Conservation (phyloP, 2,113 vertebrate species). For the Notothenia coriiceps region DNA sequence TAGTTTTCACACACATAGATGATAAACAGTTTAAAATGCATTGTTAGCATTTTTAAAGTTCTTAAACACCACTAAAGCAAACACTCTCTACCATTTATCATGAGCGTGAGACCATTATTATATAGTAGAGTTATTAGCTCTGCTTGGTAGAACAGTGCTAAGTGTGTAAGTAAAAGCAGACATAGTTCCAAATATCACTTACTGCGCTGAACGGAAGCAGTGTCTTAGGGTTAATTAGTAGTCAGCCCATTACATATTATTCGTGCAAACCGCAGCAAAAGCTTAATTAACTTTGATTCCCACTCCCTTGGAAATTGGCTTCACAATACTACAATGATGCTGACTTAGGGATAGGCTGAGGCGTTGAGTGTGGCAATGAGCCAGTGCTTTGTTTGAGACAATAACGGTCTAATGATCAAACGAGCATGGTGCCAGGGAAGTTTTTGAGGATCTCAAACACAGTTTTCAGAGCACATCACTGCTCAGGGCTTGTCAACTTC, state of each 20-base stretch:
- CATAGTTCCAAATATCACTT: slow-evolving; percentile 79
- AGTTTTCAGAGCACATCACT: slow-evolving; percentile 20
- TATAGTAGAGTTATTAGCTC: slow-evolving; percentile 62
- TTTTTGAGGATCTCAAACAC: not conserved
- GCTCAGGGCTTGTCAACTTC: slow-evolving; percentile 33
- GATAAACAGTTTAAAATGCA: slow-evolving; percentile 45
- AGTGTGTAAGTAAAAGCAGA: slow-evolving; percentile 65
- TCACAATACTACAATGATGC: slow-evolving; percentile 65
- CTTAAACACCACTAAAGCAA: slow-evolving; percentile 21
- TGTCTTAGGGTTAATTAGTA: slow-evolving; percentile 84
- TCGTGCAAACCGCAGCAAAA: slow-evolving; percentile 82
- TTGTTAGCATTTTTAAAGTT: slow-evolving; percentile 51
- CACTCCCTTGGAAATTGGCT: slow-evolving; percentile 62
- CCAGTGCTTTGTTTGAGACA: slow-evolving; percentile 52
- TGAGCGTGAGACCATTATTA: slow-evolving; percentile 48
- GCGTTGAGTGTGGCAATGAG: slow-evolving; percentile 43
- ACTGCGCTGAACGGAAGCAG: slow-evolving; percentile 70
- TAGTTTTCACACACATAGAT: not conserved
- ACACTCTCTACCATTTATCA: slow-evolving; percentile 55
- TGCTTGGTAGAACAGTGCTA: slow-evolving; percentile 64
- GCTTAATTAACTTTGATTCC: slow-evolving; percentile 83
- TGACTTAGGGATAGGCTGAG: slow-evolving; percentile 60
- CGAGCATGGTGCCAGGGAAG: slow-evolving; percentile 4
- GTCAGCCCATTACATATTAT: slow-evolving; percentile 77
- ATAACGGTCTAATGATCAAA: slow-evolving; percentile 43